Base-by-base conservation (phyloP, 2,113 vertebrate species). In the Heteronetta atricapilla region DNA sequence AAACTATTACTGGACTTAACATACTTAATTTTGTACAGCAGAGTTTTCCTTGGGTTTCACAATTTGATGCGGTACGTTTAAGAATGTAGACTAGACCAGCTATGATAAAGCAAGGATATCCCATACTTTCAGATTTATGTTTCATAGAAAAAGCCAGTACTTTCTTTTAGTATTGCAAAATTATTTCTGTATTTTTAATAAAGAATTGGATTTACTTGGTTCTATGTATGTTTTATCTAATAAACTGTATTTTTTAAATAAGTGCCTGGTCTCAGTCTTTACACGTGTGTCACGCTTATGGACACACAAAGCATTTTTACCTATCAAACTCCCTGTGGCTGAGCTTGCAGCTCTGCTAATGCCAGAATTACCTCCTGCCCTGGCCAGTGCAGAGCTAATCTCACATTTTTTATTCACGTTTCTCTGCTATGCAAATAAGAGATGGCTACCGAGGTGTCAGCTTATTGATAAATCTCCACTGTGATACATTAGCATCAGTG, bases 131-230 rank as follows among this genome's bases (percentile, higher is more conserved):
- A 88, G 36, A 89, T 96, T 95, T 95, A 95, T 60, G 89, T 97
- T 95, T 95, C 92, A 95, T 86, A 95, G 89, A 46, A 87, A 88
- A 96, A 94, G 36, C 25, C 76, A 75, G 88, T 96, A 88, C 90
- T 97, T 97, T 96, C 93, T 95, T 96, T 97, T 96, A 78, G 34
- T 88, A 95, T 76, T 94, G 42, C 93, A 93, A 97, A 96, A 93
- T 76, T 9, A 94, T 96, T 96, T 97, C 95, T 93, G 84, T 97
- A 95, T 96, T 97, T 98, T 97, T 95, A 97, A 95, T 93, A 91
- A 98, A 95, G 77, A 95, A 74, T 85, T 94, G 77, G 46, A 94
- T 97, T 96, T 96, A 93, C 38, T 72, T 91, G 88, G 93, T 96
- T 94, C 80, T 90, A 82, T 68, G 84, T 96, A 93, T 82, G 68